These are phyloP conservation scores for Apotomis turbidana DNA, from an alignment of 2,888 invertebrate genomes.

Conservation along the genomic window DNA sequence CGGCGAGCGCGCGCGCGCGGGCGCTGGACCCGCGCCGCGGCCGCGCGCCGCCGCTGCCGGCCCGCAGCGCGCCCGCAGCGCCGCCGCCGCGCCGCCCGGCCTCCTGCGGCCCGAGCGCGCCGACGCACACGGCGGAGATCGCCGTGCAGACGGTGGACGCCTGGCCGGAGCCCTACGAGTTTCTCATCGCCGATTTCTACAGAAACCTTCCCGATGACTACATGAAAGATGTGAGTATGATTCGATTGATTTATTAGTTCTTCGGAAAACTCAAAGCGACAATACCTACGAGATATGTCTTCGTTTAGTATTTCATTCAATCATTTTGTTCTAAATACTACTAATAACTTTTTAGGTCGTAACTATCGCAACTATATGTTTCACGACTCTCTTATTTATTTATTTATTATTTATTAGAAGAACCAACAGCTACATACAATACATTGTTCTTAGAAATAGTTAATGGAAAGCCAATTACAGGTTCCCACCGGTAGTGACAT, in stretches of 20 bases:
- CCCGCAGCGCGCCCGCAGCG: constrained; percentile 41
- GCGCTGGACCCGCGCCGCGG: constrained; percentile 43
- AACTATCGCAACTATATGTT: no score
- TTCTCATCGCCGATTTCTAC: constrained; percentile 88
- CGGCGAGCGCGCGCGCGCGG: constrained; percentile 44
- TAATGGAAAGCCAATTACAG: no score
- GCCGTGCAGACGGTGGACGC: constrained; percentile 87
- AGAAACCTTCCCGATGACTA: constrained; percentile 63
- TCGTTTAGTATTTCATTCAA: no score
- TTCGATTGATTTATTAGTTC: not conserved
- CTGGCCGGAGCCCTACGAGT: constrained; percentile 89
- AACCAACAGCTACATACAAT: no score
- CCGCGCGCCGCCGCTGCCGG: constrained; percentile 43
- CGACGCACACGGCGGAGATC: constrained; percentile 42
- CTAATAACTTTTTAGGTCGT: no score
- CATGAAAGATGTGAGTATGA: constrained; percentile 53
- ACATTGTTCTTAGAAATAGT: no score
- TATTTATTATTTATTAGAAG: no score
- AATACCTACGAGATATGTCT: no score
- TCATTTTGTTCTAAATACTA: no score
- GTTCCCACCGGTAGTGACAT: no score
- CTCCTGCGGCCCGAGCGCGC: constrained; percentile 20
- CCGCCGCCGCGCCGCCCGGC: constrained; percentile 40
- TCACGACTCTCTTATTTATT: no score
- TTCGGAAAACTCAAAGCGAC: no score